Conservation (phyloP, 2,888 invertebrate species). For the Cosmia pyralina region DNA sequence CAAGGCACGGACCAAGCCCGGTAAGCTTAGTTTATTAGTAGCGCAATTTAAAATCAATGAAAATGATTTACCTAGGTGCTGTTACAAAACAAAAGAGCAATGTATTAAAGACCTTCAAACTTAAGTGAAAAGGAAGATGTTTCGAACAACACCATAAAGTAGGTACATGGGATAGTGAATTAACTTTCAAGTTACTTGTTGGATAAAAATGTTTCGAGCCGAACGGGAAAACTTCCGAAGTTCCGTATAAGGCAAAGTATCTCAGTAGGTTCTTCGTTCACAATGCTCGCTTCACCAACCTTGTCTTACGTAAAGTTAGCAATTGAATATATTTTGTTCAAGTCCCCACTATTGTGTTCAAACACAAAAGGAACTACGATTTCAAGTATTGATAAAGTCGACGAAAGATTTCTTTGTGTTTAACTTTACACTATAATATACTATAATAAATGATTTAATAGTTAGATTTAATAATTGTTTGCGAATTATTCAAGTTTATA, state of each 20-base stretch:
- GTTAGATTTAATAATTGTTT: conserved; percentile 2
- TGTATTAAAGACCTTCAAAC: conserved; percentile 22
- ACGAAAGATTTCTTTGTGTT: conserved; percentile 53
- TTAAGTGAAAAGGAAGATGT: conserved; percentile 43
- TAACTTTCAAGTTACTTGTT: conserved; percentile 63
- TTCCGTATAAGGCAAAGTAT: conserved; percentile 64
- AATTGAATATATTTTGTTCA: conserved; percentile 67
- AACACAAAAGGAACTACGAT: conserved; percentile 58
- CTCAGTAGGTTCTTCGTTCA: conserved; percentile 60
- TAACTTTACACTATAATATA: background rate
- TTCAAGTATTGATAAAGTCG: conserved; percentile 54
- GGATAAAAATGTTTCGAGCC: conserved; percentile 65
- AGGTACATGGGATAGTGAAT: conserved; percentile 60
- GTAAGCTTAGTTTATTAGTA: no score
- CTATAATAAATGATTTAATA: conserved; percentile 19
- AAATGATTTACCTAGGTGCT: background rate
- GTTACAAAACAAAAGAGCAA: conserved; percentile 24
- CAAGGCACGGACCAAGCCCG: no score
- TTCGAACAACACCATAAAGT: conserved; percentile 50
- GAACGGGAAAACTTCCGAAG: conserved; percentile 66
- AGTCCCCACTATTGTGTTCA: conserved; percentile 62
- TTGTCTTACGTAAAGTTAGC: conserved; percentile 63
- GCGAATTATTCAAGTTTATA: background rate
- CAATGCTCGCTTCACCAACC: conserved; percentile 65
- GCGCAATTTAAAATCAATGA: background rate